These are phyloP conservation scores for Corythaeola cristata DNA, from an alignment of 2,113 vertebrate species.

Conservation along the genomic window DNA sequence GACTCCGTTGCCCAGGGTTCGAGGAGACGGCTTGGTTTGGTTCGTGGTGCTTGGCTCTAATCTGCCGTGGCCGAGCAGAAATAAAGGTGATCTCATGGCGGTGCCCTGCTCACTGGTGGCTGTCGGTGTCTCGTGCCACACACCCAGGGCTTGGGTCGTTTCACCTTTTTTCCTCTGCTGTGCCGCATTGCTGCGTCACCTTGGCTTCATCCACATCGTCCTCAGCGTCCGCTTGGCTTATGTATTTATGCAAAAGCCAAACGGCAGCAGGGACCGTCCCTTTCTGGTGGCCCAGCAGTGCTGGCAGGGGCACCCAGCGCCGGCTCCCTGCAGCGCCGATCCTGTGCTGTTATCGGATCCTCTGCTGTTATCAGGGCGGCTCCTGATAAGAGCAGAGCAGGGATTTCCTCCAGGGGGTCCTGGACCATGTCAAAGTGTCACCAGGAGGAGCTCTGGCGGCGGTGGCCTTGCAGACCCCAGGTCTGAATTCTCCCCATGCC, in stretches of 20 bases:
- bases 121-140: not conserved
- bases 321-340: not conserved
- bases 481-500: not conserved
- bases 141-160: not conserved
- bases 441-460: not conserved
- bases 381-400: slow-evolving; percentile 14
- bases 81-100: not conserved
- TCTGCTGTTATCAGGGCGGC: not conserved
- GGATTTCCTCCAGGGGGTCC: not conserved
- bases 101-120: not conserved
- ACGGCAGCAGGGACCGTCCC: not conserved
- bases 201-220: not conserved
- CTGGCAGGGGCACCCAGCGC: not conserved
- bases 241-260: not conserved
- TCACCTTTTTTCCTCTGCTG: not conserved
- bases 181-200: not conserved
- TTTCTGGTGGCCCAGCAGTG: not conserved
- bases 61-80: not conserved
- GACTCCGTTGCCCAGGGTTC: not conserved
- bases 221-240: not conserved
- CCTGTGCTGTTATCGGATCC: not conserved
- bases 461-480: not conserved
- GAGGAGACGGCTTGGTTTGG: not conserved
- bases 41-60: not conserved
- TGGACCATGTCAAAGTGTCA: not conserved